A percentile compares a stretch with the other conserved stretches of the same genome.
Conservation (phyloP, 2,113 vertebrate genomes). For the Bujurquina vittata region DNA sequence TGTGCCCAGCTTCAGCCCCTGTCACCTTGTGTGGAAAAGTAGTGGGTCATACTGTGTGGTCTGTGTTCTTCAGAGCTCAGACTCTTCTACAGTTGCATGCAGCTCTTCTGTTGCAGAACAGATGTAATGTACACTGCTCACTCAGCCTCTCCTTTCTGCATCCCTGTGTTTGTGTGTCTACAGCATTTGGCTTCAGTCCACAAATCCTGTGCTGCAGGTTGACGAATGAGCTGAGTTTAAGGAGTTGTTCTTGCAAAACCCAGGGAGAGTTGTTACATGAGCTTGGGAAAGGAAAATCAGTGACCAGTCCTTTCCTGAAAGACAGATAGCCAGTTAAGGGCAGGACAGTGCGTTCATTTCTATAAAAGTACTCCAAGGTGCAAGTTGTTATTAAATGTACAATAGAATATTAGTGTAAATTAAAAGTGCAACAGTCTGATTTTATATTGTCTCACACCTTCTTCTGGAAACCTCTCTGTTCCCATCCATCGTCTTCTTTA, state of each 20-base stretch:
- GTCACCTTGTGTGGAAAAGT: slow-evolving; percentile 33
- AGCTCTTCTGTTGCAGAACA: not conserved
- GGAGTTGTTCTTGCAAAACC: slow-evolving; percentile 33
- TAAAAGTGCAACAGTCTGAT: not conserved
- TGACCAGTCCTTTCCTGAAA: slow-evolving; percentile 56
- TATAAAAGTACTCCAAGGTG: not conserved
- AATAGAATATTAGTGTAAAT: not conserved
- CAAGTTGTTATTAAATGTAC: not conserved
- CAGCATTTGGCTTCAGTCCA: slow-evolving; percentile 26
- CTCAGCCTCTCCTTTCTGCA: not conserved
- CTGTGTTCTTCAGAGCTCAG: not conserved
- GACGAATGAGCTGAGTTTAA: slow-evolving; percentile 53
- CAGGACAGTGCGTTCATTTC: not conserved
- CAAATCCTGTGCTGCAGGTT: slow-evolving; percentile 41
- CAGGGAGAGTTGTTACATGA: slow-evolving; percentile 18
- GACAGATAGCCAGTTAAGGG: slow-evolving; percentile 24
- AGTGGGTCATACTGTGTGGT: slow-evolving; percentile 22
- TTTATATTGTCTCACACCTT: not conserved
- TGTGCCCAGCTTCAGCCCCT: slow-evolving; percentile 45
- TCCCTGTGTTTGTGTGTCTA: slow-evolving; percentile 5
- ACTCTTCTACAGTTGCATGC: not conserved
- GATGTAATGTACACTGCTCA: not conserved
- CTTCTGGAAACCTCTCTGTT: not conserved
- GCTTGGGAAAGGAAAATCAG: slow-evolving; percentile 10
- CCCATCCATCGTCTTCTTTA: not conserved